Base-by-base conservation (phyloP, 2,113 vertebrate species). In the Ramphastos sulfuratus region DNA sequence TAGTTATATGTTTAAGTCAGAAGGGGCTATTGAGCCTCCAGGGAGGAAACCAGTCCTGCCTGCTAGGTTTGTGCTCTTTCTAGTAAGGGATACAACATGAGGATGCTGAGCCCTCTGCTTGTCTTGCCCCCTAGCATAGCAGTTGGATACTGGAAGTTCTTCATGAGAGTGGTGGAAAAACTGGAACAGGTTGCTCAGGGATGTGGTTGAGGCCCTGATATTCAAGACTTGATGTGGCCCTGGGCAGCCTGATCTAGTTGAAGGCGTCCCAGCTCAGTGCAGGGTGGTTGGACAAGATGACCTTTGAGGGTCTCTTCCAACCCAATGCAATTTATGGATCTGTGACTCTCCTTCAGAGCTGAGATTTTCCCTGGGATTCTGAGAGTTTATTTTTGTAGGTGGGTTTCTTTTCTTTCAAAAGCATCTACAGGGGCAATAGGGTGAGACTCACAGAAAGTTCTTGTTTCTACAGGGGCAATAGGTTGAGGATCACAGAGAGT, bases 391-490 rank as follows among this genome's bases (percentile, higher is more conserved):
- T 81, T 56, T 56, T 63, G 60, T 55, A 25, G 6, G 7, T 11
- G 44, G 14, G 21, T 31, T 76, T 65, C 8, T 39, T 37, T 63
- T 63, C 61, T 16, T 48, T 42, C 42, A 21, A 54, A 82, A 76
- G 9, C 64, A 63, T 48, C 60, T 44, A 11, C 16, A 10, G 7
- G 11, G 16, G 4, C 48, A 63, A 3, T 23, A 59, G 35, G 37
- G 8, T 48, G 28, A 4, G 8, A 24, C 52, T 56, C 0, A 1
- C 23, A n/a, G 10, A 48, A 50, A 12, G 28, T 27, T 6, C 48
- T 76, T 58, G 24, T 28, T 19, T 52, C 37, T 39, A 39, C 37
- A 39, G 37, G 37, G 37, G 37, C 37, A 39, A 39, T 39, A 11
- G 37, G 37, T 10, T 39, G 37, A 39, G 37, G 10, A 39, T 39